Conservation (phyloP, 2,888 invertebrate species). For the Lithosia quadra region DNA sequence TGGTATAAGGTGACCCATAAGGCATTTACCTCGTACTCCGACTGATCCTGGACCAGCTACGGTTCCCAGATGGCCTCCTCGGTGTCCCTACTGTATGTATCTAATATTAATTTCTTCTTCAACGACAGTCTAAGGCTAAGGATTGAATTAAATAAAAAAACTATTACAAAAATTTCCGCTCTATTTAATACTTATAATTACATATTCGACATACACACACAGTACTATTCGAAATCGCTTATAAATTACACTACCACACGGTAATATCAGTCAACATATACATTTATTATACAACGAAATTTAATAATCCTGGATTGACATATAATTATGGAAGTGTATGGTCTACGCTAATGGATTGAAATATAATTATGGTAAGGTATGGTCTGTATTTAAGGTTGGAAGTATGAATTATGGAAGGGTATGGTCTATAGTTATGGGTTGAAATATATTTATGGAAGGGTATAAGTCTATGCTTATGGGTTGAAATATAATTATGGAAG, state of each 20-base stretch:
- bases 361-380: neutral
- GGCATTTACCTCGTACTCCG: too few relatives aligned
- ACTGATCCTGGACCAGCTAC: too few relatives aligned
- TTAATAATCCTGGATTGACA: neutral
- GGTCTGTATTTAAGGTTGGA: neutral
- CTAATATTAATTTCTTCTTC: neutral
- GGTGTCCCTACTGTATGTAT: neutral
- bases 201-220: neutral
- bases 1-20: too few relatives aligned
- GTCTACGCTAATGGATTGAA: neutral
- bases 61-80: too few relatives aligned
- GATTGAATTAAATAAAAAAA: neutral
- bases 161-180: neutral
- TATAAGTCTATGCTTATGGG: neutral
- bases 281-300: neutral
- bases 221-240: neutral
- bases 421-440: neutral
- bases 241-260: neutral
- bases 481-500: too few relatives aligned
- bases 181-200: slow-evolving; percentile 2
- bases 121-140: neutral
- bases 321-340: neutral
- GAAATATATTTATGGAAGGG: slow-evolving; percentile 1
- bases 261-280: neutral
- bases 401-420: neutral